Evolutionary conservation across 1,140 invertebrate genomes (phyloP).

Genomic region (Panagrolaimus sp.): DNA sequence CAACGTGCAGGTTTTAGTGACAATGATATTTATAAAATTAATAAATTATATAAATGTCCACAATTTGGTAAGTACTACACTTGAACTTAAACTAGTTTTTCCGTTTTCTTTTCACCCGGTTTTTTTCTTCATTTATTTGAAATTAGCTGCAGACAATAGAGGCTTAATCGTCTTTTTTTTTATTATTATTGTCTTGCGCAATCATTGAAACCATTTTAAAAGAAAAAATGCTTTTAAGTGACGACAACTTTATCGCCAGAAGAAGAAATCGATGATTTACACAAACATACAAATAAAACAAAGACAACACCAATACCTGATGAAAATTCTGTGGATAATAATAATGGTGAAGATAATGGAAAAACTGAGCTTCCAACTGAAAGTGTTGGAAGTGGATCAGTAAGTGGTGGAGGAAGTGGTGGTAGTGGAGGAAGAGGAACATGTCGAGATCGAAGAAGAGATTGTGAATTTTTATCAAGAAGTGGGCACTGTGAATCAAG

Average conservation of each 20-base stretch:
- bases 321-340: slow-evolving; percentile 1
- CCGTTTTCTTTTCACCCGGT: too few species aligned
- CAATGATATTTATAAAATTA: slow-evolving; percentile 42
- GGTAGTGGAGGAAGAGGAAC: background rate
- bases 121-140: too few species aligned
- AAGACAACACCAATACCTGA: background rate
- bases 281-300: slow-evolving; percentile 7
- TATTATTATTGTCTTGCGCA: too few species aligned
- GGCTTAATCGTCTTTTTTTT: too few species aligned
- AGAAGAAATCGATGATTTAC: background rate
- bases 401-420: background rate
- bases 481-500: slow-evolving; percentile 40
- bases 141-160: too few species aligned
- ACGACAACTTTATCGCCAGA: slow-evolving; percentile 3
- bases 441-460: slow-evolving; percentile 27
- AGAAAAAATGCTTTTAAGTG: background rate
- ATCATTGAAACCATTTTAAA: background rate
- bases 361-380: slow-evolving; percentile 18
- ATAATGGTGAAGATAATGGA: background rate
- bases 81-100: too few species aligned
- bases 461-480: slow-evolving; percentile 34
- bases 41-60: slow-evolving; percentile 40
- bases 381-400: background rate
- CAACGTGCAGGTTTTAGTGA: slow-evolving; percentile 58
- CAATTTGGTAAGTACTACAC: slow-evolving; percentile 22